phyloP scores from a whole-genome alignment of 2,113 vertebrate genomes.

The Cnemophilus loriae region DNA sequence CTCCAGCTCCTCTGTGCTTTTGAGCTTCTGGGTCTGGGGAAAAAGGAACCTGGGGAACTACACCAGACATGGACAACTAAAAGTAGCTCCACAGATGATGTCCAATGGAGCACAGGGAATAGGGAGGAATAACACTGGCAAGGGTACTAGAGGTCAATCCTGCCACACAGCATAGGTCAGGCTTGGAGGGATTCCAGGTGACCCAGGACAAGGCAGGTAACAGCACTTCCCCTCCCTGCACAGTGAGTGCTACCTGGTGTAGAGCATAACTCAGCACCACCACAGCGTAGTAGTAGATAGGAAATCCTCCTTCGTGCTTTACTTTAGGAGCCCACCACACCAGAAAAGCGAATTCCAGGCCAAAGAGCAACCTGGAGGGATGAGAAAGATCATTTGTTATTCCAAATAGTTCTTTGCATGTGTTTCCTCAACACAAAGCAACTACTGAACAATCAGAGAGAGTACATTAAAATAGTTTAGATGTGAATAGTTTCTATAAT shows the following conservation, averaged over 20 bases:
- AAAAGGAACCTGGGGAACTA: not conserved
- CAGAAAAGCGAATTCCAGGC: conserved; percentile 87
- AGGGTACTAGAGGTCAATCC: not conserved
- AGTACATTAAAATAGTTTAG: not conserved
- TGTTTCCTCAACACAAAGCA: not conserved
- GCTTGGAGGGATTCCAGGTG: not conserved
- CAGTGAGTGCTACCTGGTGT: conserved; percentile 82
- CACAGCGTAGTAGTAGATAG: conserved; percentile 85
- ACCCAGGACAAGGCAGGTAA: not conserved
- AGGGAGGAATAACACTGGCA: not conserved
- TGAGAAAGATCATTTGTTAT: not conserved
- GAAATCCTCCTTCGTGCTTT: conserved; percentile 85
- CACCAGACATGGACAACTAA: not conserved
- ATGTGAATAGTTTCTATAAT: not conserved
- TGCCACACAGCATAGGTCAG: not conserved
- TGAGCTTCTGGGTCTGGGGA: not conserved
- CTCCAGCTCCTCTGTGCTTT: not conserved
- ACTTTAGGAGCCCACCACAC: conserved; percentile 95
- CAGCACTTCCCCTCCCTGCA: not conserved
- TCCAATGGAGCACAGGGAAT: fast-evolving
- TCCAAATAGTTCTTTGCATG: not conserved
- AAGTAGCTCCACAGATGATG: not conserved
- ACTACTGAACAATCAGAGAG: not conserved
- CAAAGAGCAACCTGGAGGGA: conserved; percentile 83
- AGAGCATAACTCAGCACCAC: conserved; percentile 91